Base-by-base conservation (phyloP, 2,888 invertebrate genomes). In the Pheosia gnoma region DNA sequence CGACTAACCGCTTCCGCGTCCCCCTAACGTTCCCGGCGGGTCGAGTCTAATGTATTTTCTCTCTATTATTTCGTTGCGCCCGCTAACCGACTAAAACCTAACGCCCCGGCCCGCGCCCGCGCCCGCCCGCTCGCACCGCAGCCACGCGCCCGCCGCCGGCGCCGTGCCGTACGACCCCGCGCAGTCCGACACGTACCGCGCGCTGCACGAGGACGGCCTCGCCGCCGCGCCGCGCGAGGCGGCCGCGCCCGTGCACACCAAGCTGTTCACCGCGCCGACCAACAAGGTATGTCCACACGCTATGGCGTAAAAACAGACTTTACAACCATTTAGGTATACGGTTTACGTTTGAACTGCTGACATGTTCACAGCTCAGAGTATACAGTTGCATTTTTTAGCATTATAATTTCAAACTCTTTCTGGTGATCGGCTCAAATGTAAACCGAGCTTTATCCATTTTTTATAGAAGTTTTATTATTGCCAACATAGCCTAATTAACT, bases 131-230 rank as follows among this genome's bases (percentile, higher is more conserved):
- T 75, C 71, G 60, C 68, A 67, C 60, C 63, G 78, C 88, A 95
- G 95, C 82, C 90, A 93, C 88, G 96, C 95, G 95, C 96, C 96
- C 88, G 95, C 96, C 88, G 96, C 95, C 95, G 96, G 95, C 88
- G 95, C 96, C 73, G 90, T 96, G 86, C 95, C 95, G 86, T 98
- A 96, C 94, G 97, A 98, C 94, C 98, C 98, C 77, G 96, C 97
- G 87, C 96, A 96, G 94, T 98, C 97, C 85, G 97, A 97, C 90
- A 97, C 98, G 64, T 97, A 95, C 95, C 96, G 96, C 94, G 97
- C 97, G 81, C 95, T 98, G 70, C 97, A 97, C 90, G 98, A 98
- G 90, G 95, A 96, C 74, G 95, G 95, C 75, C 89, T 94, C 58
- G 96, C 95, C 70, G 95, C 95, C 83, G 87, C 90, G 60, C 93